A percentile compares a stretch with the other conserved stretches of the same genome.
Conservation (phyloP, 2,113 vertebrate genomes). For the Tretioscincus oriximinensis region DNA sequence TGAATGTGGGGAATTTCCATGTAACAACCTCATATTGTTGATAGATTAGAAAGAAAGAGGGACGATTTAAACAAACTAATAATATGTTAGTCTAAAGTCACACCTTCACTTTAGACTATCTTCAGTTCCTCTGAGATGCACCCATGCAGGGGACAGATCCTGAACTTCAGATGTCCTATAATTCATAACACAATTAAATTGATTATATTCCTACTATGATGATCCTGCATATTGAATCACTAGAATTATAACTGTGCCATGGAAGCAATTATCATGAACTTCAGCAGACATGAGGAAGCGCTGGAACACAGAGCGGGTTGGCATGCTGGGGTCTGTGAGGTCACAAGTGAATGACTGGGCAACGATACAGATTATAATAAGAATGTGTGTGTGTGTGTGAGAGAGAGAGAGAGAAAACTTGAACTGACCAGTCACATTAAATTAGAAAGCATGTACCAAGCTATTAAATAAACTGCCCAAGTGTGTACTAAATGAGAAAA, state of each 20-base stretch:
- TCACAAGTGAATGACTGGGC: too few relatives aligned
- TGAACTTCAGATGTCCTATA: background rate
- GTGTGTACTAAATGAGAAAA: background rate
- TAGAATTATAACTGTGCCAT: too few relatives aligned
- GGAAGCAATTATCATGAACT: too few relatives aligned
- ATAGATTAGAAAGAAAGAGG: background rate
- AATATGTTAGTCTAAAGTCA: background rate
- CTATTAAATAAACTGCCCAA: background rate
- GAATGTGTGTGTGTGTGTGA: too few relatives aligned
- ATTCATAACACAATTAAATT: background rate
- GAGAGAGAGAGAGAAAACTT: background rate
- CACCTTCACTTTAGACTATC: too few relatives aligned
- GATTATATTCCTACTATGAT: background rate
- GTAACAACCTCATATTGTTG: background rate
- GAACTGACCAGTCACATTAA: background rate
- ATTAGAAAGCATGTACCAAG: background rate
- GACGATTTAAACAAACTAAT: background rate
- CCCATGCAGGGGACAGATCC: background rate
- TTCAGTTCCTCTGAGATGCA: background rate
- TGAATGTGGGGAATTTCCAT: background rate
- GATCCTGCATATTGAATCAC: background rate
- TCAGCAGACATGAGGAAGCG: too few relatives aligned
- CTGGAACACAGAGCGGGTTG: too few relatives aligned
- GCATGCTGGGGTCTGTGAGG: too few relatives aligned
- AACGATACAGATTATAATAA: background rate